Conservation (phyloP, 37 sponge, comb jelly and placozoan species). For the Agelas oroides region DNA sequence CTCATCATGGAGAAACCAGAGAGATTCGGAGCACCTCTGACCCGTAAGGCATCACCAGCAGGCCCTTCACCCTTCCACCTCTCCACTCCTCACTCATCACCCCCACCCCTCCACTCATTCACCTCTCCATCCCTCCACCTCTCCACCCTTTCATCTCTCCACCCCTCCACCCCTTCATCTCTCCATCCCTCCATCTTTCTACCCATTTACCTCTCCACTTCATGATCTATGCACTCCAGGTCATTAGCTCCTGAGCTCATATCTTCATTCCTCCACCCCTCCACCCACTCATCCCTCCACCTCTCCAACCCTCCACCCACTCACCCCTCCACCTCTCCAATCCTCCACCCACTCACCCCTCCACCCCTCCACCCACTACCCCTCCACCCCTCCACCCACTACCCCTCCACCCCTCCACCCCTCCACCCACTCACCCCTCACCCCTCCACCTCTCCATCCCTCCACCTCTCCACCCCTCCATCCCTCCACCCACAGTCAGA, state of each 20-base stretch:
- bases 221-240: not conserved
- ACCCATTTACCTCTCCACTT: not conserved
- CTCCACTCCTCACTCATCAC: too few species aligned
- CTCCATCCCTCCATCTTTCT: not conserved
- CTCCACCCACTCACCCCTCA: not conserved
- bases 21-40: conserved; percentile 20
- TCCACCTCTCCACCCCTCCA: not conserved
- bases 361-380: not conserved
- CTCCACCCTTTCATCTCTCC: not conserved
- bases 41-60: conserved; percentile 13
- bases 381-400: not conserved
- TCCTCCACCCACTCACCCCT: not conserved
- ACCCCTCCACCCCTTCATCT: not conserved
- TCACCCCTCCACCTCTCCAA: too few species aligned
- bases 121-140: not conserved
- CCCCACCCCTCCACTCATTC: too few species aligned
- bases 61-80: not conserved
- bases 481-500: not conserved
- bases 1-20: conserved; percentile 11
- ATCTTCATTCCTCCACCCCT: not conserved
- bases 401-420: not conserved
- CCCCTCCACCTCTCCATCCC: not conserved
- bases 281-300: too few species aligned
- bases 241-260: not conserved
- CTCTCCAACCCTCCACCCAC: too few species aligned